Evolutionary conservation across 2,888 invertebrate genomes (phyloP), one percentile per base, ranked within the genome.

Genomic region (Gari tellinella): DNA sequence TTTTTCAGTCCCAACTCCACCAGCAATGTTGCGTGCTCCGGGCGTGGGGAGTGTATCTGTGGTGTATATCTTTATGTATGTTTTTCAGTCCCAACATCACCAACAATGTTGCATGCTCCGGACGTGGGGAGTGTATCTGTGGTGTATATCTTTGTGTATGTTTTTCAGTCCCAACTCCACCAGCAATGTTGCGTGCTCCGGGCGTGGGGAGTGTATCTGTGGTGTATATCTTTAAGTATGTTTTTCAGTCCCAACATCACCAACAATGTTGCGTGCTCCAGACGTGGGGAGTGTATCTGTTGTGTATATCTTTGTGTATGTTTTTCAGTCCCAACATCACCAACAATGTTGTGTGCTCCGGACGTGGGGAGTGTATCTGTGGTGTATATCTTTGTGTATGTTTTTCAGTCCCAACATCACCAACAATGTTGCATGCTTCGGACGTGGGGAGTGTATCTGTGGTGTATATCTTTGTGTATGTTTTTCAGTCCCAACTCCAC

Each of bases 41-140:
- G 93, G 2, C 90, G 93, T 53, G 94, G 94, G 7, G 88, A 90
- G 52, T 94, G 94, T 88, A 90, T 92, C 60, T 94, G 94, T 82
- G 94, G 94, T 21, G 88, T 89, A 23, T 94, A n/a, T n/a, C n/a
- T n/a, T 31, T 31, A 31, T 10, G 31, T 4, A 7, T 57, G 43
- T n/a, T 56, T 62, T 66, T n/a, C 64, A 73, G 70, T 73, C 61
- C 58, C 64, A 90, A 90, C 63, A 79, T 83, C 5, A 90, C 89
- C 70, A 84, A 89, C 19, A 84, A 87, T 17, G 80, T 87, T 17
- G 89, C 92, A 37, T 94, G 94, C 81, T 92, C 92, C 15, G 93
- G 93, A 1, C 90, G 93, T 53, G 94, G 94, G 7, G 88, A 90
- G 52, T 94, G 94, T 88, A 90, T 92, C 60, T 94, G 94, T 82